These are phyloP conservation scores for Odontocolon sp. DNA, from an alignment of 2,888 invertebrate genomes.

Conservation along the genomic window DNA sequence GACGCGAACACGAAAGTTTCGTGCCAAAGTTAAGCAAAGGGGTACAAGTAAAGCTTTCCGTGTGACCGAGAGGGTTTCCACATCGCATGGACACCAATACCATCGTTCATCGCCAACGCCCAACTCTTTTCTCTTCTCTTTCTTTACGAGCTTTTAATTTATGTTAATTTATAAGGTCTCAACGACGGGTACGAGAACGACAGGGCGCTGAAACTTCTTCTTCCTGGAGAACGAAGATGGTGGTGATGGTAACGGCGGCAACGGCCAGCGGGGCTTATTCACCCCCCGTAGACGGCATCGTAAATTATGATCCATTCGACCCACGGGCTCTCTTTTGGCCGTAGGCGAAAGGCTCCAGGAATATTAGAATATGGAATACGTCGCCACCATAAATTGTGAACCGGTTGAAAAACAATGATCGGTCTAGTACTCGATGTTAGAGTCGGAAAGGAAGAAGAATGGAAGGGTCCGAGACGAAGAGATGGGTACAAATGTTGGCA, in stretches of 20 bases:
- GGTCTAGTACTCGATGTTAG: conserved; percentile 39
- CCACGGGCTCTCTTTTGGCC: conserved; percentile 35
- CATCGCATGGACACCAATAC: conserved; percentile 1
- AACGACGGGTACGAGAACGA: conserved; percentile 20
- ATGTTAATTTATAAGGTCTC: conserved; percentile 63
- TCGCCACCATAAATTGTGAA: conserved; percentile 47
- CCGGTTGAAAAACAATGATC: conserved; percentile 53
- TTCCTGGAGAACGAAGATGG: conserved; percentile 35
- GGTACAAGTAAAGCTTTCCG: conserved; percentile 46
- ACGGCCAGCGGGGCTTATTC: conserved; percentile 40
- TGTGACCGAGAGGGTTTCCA: conserved; percentile 16
- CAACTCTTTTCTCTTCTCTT: conserved; percentile 39
- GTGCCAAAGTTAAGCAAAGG: conserved; percentile 41
- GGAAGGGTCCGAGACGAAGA: no score
- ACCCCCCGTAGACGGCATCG: conserved; percentile 44
- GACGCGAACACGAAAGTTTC: conserved; percentile 51
- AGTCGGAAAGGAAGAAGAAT: background rate
- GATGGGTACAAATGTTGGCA: no score
- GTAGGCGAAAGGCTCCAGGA: conserved; percentile 40
- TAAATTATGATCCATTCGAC: conserved; percentile 63
- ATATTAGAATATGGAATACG: conserved; percentile 62
- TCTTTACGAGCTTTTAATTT: conserved; percentile 59
- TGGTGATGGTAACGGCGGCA: conserved; percentile 18
- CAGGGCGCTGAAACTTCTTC: conserved; percentile 49
- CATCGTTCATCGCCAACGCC: conserved; percentile 3